Conservation (phyloP, 2,113 vertebrate species). For the Pipa parva region DNA sequence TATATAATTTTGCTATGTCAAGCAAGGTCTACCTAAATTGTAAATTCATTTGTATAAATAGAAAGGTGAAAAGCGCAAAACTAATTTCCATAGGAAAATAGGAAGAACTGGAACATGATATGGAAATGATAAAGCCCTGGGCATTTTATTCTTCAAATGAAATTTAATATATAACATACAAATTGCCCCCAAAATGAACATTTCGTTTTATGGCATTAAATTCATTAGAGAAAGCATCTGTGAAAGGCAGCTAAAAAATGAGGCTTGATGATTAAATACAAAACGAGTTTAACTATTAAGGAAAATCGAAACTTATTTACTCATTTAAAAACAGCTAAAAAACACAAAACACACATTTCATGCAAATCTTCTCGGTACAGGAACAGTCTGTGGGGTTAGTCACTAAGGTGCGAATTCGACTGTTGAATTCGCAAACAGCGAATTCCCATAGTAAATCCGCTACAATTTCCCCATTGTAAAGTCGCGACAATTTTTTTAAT, state of each 20-base stretch:
- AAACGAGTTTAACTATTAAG: slow-evolving; percentile 4
- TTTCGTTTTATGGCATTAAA: slow-evolving; percentile 36
- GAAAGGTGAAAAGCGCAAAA: slow-evolving; percentile 46
- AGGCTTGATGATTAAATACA: slow-evolving; percentile 21
- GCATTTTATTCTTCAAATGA: slow-evolving; percentile 15
- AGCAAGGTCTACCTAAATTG: not conserved
- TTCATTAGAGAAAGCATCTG: slow-evolving; percentile 42
- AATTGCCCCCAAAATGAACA: slow-evolving; percentile 40
- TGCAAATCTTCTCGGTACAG: no score
- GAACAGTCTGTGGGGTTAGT: no score
- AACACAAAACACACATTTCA: not conserved
- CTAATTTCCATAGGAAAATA: slow-evolving; percentile 36
- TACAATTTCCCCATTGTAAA: no score
- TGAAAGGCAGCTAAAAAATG: slow-evolving; percentile 22
- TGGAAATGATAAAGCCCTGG: slow-evolving; percentile 32
- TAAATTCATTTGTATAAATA: slow-evolving; percentile 44
- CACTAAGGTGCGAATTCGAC: no score
- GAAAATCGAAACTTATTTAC: slow-evolving; percentile 14
- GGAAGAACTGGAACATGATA: not conserved
- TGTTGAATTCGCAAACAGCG: no score
- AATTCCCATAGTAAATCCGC: no score
- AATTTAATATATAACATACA: slow-evolving; percentile 35
- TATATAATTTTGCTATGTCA: not conserved
- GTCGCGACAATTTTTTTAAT: no score
- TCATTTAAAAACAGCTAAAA: slow-evolving; percentile 42